Evolutionary conservation across 2,888 invertebrate genomes (phyloP), one percentile per base, ranked within the genome.

Genomic region (Apodemia mormo): DNA sequence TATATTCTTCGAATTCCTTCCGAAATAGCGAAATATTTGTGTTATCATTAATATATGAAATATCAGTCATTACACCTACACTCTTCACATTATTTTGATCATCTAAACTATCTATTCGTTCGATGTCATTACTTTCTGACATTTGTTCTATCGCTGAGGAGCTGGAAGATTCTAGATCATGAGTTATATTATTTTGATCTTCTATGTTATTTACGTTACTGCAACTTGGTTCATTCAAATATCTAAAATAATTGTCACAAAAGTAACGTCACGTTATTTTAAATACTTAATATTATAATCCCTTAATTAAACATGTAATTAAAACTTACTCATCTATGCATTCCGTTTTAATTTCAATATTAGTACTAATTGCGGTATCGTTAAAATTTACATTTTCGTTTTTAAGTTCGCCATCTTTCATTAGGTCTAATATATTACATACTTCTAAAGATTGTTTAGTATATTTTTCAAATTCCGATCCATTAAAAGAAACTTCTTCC

Each of bases 301-400:
- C 40, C 40, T 40, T 40, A 40, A 40, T 49, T 49, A 6, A 49
- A 14, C 6, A 49, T 49, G 2, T 49, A 14, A 14, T n/a, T 14
- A 9, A 61, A 43, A 87, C 92, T 90, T 81, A 93, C 92, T 92
- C 92, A 76, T 93, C 92, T 75, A 92, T 81, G 58, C 82, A 81
- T 80, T 93, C 92, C n/a, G 92, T 79, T 74, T 93, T 93, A 77
- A 93, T 85, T 77, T 89, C 90, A 70, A 92, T 78, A 75, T 90
- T 86, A 73, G 88, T 80, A 40, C 82, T 81, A 29, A 89, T 78
- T 66, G 81, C 75, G 14, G 85, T 80, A 68, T 88, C 88, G 75
- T 85, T 87, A 45, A 82, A 71, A 76, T 78, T 83, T 74, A 88
- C 88, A 52, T 77, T 77, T 71, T 78, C 78, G 40, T 66, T 78